A percentile compares a stretch with the other conserved stretches of the same genome.
Evolutionary conservation across 2,113 vertebrate genomes (phyloP).

Genomic region (Triplophysa tibetana): DNA sequence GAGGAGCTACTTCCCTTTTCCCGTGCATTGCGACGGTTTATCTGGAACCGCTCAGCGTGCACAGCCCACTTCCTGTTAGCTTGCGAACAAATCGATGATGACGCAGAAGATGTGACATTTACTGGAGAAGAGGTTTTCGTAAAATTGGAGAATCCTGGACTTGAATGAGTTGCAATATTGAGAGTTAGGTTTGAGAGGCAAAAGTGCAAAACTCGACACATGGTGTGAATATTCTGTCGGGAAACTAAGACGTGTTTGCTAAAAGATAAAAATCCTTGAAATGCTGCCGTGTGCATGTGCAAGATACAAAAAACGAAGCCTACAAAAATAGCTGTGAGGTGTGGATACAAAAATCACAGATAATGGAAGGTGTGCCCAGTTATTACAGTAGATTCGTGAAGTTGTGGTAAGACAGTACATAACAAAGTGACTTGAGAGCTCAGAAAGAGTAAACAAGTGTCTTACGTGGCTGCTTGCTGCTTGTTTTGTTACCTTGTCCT

Average conservation of each 20-base stretch:
- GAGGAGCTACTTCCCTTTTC: conserved; percentile 21
- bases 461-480: background rate
- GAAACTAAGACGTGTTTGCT: too few species aligned
- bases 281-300: background rate
- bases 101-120: background rate
- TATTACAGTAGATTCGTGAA: background rate
- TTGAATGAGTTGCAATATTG: background rate
- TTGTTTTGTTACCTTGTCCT: too few species aligned
- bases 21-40: conserved; percentile 8
- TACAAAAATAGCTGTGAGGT: background rate
- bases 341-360: background rate
- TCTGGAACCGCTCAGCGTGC: conserved; percentile 23
- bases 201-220: too few species aligned
- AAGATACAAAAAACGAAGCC: background rate
- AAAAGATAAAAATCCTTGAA: background rate
- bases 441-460: conserved; percentile 8
- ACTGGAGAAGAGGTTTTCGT: background rate
- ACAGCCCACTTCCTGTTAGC: conserved; percentile 21
- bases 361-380: background rate
- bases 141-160: background rate
- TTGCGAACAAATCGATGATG: background rate
- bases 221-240: too few species aligned
- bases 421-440: conserved; percentile 1
- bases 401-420: background rate
- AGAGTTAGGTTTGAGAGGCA: background rate